phyloP scores from a whole-genome alignment of 2,797 vertebrate genomes.

The Gymnoscopelus braueri region DNA sequence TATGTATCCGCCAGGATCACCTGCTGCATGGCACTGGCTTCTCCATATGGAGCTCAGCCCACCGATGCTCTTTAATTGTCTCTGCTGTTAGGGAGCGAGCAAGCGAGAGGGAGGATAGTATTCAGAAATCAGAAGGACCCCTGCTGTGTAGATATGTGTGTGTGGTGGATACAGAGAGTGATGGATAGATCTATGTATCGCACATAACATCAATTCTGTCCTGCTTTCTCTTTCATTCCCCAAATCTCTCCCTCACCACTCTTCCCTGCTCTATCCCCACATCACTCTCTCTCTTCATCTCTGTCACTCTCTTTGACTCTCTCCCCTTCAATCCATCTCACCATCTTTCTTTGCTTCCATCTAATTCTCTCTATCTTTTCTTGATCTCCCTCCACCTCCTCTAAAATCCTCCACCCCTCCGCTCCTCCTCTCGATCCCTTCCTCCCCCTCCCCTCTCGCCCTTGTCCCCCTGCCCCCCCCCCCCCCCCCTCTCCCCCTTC shows the following conservation, averaged over 20 bases:
- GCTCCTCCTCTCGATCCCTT: slow-evolving; percentile 24
- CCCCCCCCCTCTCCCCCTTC: slow-evolving; percentile 36
- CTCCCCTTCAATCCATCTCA: slow-evolving; percentile 5
- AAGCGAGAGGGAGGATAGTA: slow-evolving; percentile 12
- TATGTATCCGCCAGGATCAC: slow-evolving; percentile 43
- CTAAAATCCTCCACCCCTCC: background rate
- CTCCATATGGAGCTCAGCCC: slow-evolving; percentile 33
- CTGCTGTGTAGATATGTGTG: slow-evolving; percentile 12
- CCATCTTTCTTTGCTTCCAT: slow-evolving; percentile 10
- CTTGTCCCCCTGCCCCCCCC: slow-evolving; percentile 27
- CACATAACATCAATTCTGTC: slow-evolving; percentile 75
- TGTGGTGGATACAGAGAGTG: slow-evolving; percentile 35
- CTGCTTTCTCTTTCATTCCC: slow-evolving; percentile 70
- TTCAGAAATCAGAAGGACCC: slow-evolving; percentile 25
- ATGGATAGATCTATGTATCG: slow-evolving; percentile 66
- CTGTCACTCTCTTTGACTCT: slow-evolving; percentile 30
- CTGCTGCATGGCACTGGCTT: slow-evolving; percentile 35
- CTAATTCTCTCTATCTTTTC: slow-evolving; percentile 18
- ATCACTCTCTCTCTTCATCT: slow-evolving; percentile 62
- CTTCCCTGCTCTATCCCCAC: slow-evolving; percentile 42
- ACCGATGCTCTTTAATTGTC: slow-evolving; percentile 56
- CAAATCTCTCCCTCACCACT: slow-evolving; percentile 64
- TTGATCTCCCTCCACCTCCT: too few relatives aligned
- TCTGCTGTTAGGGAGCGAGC: slow-evolving; percentile 33
- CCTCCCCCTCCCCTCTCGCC: slow-evolving; percentile 31